Base-by-base conservation (phyloP, 2,113 vertebrate species). In the Periophthalmus modestus region DNA sequence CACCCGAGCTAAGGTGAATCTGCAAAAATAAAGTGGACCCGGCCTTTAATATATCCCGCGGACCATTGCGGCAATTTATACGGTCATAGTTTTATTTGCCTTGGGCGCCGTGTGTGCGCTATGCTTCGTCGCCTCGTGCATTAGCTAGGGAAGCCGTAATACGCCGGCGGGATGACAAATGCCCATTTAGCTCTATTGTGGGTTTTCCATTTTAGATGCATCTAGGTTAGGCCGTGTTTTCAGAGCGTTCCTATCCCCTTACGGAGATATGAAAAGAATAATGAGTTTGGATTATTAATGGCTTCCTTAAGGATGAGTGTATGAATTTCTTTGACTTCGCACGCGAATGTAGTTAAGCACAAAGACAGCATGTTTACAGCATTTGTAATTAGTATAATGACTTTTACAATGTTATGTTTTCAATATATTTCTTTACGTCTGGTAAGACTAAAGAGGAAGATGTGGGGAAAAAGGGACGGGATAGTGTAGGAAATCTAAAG, bases 151-250 rank as follows among this genome's bases (percentile, higher is more conserved):
- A 71, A 82, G 73, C 68, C 78, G 79, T 72, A 85, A 87, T 83
- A 75, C 82, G 80, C 80, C 72, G 82, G 78, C 65, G n/a, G 82
- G 83, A 85, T 83, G 82, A 89, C 89, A 89, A 90, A 90, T 80
- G 75, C 73, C 83, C 85, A 82, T 90, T 87, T 90, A 86, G 82
- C 82, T 59, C 83, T 71, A 86, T 89, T 89, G 78, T 86, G 81
- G 71, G 80, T n/a, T 87, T 80, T 87, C 83, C 85, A 12, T 76
- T 83, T 80, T 83, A 83, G n/a, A 89, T 83, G 85, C 66, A n/a
- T 78, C 46, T 74, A 15, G 78, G 77, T 74, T 70, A 70, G n/a
- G 77, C 72, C 70, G 50, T 66, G 74, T 80, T 84, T 83, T 66
- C 52, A n/a, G 69, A 83, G 72, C 79, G 79, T 62, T 73, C 81